Base-by-base conservation (phyloP, 2,113 vertebrate species). In the Passer montanus region DNA sequence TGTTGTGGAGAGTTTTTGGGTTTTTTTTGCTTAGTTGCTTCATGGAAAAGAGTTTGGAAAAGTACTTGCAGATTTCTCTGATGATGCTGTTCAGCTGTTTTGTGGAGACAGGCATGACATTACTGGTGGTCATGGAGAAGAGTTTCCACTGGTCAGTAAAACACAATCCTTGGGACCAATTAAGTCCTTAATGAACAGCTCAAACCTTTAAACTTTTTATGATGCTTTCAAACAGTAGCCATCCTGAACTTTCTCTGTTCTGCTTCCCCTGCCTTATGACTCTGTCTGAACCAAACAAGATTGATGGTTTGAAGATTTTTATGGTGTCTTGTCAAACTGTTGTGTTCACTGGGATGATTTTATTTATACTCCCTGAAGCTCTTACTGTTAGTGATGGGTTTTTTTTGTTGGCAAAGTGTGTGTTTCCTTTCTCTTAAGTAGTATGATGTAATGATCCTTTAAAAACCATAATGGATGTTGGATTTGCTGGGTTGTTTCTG, bases 161-260 rank as follows among this genome's bases (percentile, higher is more conserved):
- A 33, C 0, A 0, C 15, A 41, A 3, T 69, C 16, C 28, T 90
- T 4, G 4, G 58, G 30, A 58, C 11, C 11, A 56, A 22, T 30
- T 13, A 31, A 14, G 4, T 46, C 59, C 35, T 78, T 22, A 15
- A 12, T 46, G 30, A 77, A 35, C 20, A 78, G 30, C 24, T 60
- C 28, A 59, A 47, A 84, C 68, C 9, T 66, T 47, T 56, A 44
- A 68, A 44, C 4, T 67, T 39, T 53, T 62, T 37, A 13, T 55
- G 33, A 56, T 82, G 15, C 24, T 94, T 90, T 76, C 55, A 74
- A 44, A 39, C 3, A 59, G 28, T 4, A n/a, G 17, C 39, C 26
- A 28, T 41, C 27, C 30, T 66, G 53, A 93, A 63, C 15, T 66
- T 68, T 33, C 22, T 53, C 18, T 63, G 1, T 74, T 74, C 56